A percentile compares a stretch with the other conserved stretches of the same genome.
Evolutionary conservation across 2,888 invertebrate genomes (phyloP).

Genomic region (Chouioia cunea): DNA sequence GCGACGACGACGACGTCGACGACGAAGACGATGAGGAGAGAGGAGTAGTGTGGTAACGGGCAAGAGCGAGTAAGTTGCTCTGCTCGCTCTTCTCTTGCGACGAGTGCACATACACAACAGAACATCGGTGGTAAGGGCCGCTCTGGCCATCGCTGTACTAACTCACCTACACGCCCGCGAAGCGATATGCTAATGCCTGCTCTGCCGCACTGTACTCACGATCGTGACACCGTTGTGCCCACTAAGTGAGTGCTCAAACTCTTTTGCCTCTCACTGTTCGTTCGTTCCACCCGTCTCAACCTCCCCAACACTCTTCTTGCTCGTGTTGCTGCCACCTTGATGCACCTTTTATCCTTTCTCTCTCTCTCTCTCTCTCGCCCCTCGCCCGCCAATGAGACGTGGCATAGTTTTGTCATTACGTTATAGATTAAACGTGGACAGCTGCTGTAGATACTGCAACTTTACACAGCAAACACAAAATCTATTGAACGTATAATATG

Average conservation of each 20-base stretch:
- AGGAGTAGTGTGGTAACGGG: constrained; percentile 52
- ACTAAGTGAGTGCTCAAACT: constrained; percentile 68
- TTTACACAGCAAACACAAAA: too few relatives aligned
- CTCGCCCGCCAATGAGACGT: constrained; percentile 6
- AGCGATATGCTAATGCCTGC: constrained; percentile 67
- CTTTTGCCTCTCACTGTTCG: constrained; percentile 55
- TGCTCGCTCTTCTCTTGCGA: constrained; percentile 11
- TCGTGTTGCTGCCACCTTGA: constrained; percentile 30
- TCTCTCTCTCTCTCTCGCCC: constrained; percentile 23
- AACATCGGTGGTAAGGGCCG: neutral
- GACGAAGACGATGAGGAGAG: constrained; percentile 44
- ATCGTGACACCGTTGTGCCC: constrained; percentile 65
- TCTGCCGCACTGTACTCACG: constrained; percentile 51
- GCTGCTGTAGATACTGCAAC: neutral
- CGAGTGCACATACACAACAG: neutral
- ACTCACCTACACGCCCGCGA: constrained; percentile 2
- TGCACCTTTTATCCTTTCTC: neutral
- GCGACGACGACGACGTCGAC: constrained; percentile 53
- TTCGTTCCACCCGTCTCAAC: constrained; percentile 45
- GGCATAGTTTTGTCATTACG: constrained; percentile 22
- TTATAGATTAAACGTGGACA: constrained; percentile 17
- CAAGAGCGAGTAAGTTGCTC: constrained; percentile 56
- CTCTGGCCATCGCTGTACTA: constrained; percentile 3
- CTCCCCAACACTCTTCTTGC: neutral
- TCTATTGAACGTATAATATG: too few relatives aligned